phyloP scores from a whole-genome alignment of 1,140 invertebrate genomes.

The Penaeus vannamei region DNA sequence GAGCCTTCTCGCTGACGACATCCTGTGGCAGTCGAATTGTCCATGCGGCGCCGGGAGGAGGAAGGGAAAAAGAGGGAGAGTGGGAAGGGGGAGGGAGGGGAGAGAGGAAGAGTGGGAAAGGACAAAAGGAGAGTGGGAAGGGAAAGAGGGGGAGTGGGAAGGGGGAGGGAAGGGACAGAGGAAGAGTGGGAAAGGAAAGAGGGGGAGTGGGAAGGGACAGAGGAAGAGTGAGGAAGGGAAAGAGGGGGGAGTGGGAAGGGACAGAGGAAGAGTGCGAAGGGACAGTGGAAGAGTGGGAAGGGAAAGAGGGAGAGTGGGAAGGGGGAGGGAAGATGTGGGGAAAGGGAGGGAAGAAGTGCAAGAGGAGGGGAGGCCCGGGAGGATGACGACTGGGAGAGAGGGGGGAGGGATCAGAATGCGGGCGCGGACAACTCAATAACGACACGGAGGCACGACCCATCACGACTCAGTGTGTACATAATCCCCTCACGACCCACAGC shows the following conservation, averaged over 20 bases:
- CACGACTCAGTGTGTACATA: too few species aligned
- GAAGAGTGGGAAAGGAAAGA: not conserved
- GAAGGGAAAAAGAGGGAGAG: too few species aligned
- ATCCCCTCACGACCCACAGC: too few species aligned
- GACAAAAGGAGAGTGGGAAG: not conserved
- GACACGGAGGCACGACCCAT: too few species aligned
- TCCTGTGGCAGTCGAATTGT: too few species aligned
- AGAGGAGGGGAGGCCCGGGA: not conserved
- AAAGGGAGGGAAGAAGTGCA: not conserved
- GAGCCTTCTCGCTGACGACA: too few species aligned
- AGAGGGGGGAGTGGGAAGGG: too few species aligned
- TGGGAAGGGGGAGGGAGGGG: not conserved
- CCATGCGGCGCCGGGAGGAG: too few species aligned
- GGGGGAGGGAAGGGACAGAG: not conserved
- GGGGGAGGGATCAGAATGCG: not conserved
- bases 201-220: not conserved
- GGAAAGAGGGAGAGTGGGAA: too few species aligned
- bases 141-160: not conserved
- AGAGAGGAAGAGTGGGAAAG: not conserved
- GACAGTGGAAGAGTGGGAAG: too few species aligned
- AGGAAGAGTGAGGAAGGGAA: not conserved
- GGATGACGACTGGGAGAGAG: not conserved
- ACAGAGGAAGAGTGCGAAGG: not conserved
- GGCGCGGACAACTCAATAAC: too few species aligned
- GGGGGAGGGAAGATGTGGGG: not conserved